Evolutionary conservation across 1,140 invertebrate species (phyloP).

Genomic region (Mamestra configurata): DNA sequence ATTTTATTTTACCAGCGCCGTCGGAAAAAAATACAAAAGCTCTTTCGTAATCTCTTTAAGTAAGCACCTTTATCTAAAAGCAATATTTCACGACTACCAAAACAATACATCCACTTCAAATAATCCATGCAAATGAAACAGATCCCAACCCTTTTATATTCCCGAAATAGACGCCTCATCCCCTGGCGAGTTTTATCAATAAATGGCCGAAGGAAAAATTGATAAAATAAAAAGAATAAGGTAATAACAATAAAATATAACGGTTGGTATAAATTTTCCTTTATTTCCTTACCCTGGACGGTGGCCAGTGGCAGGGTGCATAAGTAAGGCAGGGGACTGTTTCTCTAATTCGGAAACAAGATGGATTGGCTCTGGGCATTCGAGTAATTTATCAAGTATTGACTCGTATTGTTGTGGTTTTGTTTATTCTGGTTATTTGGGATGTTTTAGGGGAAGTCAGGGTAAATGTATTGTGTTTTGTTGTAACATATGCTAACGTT

Average conservation of each 20-base stretch:
- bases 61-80: conserved; percentile 14
- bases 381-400: conserved; percentile 77
- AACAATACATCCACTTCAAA: conserved; percentile 31
- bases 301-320: conserved; percentile 77
- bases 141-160: conserved; percentile 43
- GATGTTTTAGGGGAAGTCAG: conserved; percentile 5
- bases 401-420: conserved; percentile 59
- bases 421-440: conserved; percentile 50
- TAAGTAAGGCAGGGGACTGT: conserved; percentile 67
- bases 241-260: conserved; percentile 86
- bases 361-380: conserved; percentile 67
- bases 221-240: conserved; percentile 76
- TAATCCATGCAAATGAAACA: conserved; percentile 50
- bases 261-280: conserved; percentile 78
- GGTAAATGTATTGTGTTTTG: not conserved
- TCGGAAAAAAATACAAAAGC: not conserved
- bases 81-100: conserved; percentile 22
- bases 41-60: not conserved
- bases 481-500: not conserved
- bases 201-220: conserved; percentile 66
- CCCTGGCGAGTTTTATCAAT: conserved; percentile 76
- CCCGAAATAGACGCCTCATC: conserved; percentile 51
- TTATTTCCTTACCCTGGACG: conserved; percentile 67
- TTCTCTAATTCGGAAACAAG: conserved; percentile 75
- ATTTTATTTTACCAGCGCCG: too few relatives aligned